Conservation (phyloP, 1,140 invertebrate genomes). For the Leptoteleia sp. region DNA sequence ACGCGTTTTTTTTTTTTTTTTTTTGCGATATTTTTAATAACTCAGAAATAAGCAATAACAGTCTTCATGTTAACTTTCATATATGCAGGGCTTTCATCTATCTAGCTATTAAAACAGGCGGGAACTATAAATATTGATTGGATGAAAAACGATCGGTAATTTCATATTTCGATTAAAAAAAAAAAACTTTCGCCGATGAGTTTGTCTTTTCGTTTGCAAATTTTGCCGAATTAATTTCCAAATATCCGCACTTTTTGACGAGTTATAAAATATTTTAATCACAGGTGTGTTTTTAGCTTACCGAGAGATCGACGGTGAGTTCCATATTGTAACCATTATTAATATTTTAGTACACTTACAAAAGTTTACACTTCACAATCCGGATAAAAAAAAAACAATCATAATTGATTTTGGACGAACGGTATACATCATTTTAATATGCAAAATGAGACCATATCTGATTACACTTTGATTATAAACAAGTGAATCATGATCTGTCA, state of each 20-base stretch:
- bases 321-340: not conserved
- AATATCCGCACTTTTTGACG: not conserved
- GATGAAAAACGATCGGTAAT: constrained; percentile 24
- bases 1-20: too few relatives aligned
- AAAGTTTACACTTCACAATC: too few relatives aligned
- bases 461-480: too few relatives aligned
- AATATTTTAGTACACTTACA: too few relatives aligned
- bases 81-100: constrained; percentile 36
- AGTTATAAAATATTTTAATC: constrained; percentile 21
- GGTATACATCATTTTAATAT: too few relatives aligned
- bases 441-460: too few relatives aligned
- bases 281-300: constrained; percentile 61
- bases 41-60: constrained; percentile 25
- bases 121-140: constrained; percentile 38
- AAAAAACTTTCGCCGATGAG: constrained; percentile 1
- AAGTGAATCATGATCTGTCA: too few relatives aligned
- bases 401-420: too few relatives aligned
- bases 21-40: constrained; percentile 22
- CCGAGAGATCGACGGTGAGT: constrained; percentile 71
- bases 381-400: too few relatives aligned
- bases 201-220: constrained; percentile 31
- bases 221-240: too few relatives aligned
- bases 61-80: constrained; percentile 43
- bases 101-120: constrained; percentile 31
- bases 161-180: constrained; percentile 15